A percentile compares a stretch with the other conserved stretches of the same genome.
phyloP scores from a whole-genome alignment of 2,113 vertebrate genomes.

The Scatophagus argus region DNA sequence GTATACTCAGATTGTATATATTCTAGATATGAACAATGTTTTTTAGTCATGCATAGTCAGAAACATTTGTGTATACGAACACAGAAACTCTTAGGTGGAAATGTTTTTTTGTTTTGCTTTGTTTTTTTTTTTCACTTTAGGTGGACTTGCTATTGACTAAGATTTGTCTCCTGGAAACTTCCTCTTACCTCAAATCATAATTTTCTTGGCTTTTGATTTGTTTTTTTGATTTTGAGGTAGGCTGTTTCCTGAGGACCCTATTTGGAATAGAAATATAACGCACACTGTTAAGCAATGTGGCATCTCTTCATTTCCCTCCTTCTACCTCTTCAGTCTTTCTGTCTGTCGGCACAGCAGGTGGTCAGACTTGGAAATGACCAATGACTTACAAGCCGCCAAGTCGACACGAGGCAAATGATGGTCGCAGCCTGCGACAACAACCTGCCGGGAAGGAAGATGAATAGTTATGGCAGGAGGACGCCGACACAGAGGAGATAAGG shows the following conservation, averaged over 20 bases:
- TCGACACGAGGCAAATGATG: slow-evolving; percentile 11
- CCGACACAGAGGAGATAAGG: slow-evolving; percentile 25
- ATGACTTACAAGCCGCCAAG: not conserved
- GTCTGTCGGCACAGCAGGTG: slow-evolving; percentile 4
- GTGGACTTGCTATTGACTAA: not conserved
- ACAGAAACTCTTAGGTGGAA: no score
- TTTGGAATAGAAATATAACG: not conserved
- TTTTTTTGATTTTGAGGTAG: not conserved
- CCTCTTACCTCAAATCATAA: not conserved
- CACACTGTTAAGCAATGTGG: not conserved
- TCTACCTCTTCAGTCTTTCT: not conserved
- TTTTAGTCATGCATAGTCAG: no score
- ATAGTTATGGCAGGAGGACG: slow-evolving; percentile 12
- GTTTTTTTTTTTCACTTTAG: not conserved
- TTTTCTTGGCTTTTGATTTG: not conserved
- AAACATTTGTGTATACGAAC: no score
- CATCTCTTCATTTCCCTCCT: not conserved
- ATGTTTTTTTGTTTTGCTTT: no score
- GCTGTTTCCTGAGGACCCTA: not conserved
- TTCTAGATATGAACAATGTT: no score
- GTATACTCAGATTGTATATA: no score
- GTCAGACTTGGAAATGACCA: slow-evolving; percentile 19
- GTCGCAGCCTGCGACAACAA: not conserved
- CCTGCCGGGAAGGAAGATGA: slow-evolving; percentile 18
- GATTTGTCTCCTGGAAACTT: not conserved